Conservation (phyloP, 2,888 invertebrate species). For the Drosophila prostipennis region DNA sequence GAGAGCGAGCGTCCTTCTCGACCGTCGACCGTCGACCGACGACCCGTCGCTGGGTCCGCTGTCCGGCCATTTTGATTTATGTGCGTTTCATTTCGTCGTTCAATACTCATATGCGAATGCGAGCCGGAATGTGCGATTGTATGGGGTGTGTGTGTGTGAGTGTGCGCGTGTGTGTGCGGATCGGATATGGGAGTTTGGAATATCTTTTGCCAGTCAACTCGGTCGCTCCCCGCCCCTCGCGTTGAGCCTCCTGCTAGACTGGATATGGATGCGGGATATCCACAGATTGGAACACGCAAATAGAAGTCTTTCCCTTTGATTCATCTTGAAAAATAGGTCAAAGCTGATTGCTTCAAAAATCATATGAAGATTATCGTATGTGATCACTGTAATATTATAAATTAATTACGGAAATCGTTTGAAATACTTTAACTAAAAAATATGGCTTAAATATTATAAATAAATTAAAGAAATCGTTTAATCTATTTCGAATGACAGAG, state of each 20-base stretch:
- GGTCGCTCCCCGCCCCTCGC: constrained; percentile 19
- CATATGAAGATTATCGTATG: too few relatives aligned
- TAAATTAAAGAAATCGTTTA: too few relatives aligned
- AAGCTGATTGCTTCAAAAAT: too few relatives aligned
- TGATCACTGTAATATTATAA: too few relatives aligned
- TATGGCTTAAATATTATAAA: too few relatives aligned
- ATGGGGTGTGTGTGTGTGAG: constrained; percentile 13
- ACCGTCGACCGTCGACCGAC: constrained; percentile 41
- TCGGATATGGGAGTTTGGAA: constrained; percentile 82
- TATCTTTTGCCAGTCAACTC: constrained; percentile 67
- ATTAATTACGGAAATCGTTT: too few relatives aligned
- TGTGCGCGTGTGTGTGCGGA: constrained; percentile 47
- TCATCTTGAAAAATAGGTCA: not conserved
- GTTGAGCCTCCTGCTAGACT: constrained; percentile 31
- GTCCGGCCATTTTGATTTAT: constrained; percentile 84
- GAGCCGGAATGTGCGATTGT: constrained; percentile 73
- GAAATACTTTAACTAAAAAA: too few relatives aligned
- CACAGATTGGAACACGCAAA: constrained; percentile 16
- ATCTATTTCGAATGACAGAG: too few relatives aligned
- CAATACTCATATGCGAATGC: constrained; percentile 83
- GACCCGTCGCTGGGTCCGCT: constrained; percentile 70
- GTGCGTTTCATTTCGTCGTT: constrained; percentile 83
- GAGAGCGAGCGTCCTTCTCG: constrained; percentile 47
- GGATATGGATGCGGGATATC: constrained; percentile 39
- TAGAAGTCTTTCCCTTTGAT: not conserved